Conservation (phyloP, 1,140 invertebrate species). For the Arion vulgaris region DNA sequence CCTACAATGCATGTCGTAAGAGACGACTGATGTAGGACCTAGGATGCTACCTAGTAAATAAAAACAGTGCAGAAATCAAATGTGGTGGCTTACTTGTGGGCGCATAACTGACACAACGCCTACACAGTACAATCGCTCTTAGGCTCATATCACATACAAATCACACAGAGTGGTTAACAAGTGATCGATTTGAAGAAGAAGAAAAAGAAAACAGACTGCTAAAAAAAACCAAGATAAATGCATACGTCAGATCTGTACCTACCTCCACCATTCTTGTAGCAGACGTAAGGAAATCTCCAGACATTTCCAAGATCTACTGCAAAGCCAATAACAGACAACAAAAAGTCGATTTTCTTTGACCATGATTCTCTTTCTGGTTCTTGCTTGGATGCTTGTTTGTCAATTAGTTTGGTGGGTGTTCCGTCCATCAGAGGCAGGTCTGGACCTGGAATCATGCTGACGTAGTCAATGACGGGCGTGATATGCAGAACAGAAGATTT, state of each 20-base stretch:
- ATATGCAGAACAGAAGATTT: conserved; percentile 2
- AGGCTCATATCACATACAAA: too few relatives aligned
- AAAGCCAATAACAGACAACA: conserved; percentile 89
- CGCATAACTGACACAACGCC: too few relatives aligned
- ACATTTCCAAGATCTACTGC: conserved; percentile 89
- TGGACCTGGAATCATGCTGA: conserved; percentile 44
- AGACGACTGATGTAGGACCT: too few relatives aligned
- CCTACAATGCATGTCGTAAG: too few relatives aligned
- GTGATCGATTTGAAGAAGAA: too few relatives aligned
- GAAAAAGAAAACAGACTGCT: neutral
- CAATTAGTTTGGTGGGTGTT: conserved; percentile 52
- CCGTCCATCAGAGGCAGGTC: conserved; percentile 54
- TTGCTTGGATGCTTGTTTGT: conserved; percentile 51
- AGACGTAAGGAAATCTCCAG: conserved; percentile 79
- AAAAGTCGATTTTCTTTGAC: conserved; percentile 90
- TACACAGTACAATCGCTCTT: too few relatives aligned
- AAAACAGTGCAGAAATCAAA: too few relatives aligned
- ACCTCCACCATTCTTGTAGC: conserved; percentile 70
- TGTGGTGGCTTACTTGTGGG: too few relatives aligned
- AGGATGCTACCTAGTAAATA: too few relatives aligned
- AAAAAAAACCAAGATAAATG: too few relatives aligned
- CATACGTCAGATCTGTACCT: too few relatives aligned
- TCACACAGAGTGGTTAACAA: too few relatives aligned
- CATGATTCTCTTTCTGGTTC: conserved; percentile 62
- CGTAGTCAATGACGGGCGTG: conserved; percentile 18